These are phyloP conservation scores for Cephonodes hylas DNA, from an alignment of 2,888 invertebrate species.

Conservation along the genomic window DNA sequence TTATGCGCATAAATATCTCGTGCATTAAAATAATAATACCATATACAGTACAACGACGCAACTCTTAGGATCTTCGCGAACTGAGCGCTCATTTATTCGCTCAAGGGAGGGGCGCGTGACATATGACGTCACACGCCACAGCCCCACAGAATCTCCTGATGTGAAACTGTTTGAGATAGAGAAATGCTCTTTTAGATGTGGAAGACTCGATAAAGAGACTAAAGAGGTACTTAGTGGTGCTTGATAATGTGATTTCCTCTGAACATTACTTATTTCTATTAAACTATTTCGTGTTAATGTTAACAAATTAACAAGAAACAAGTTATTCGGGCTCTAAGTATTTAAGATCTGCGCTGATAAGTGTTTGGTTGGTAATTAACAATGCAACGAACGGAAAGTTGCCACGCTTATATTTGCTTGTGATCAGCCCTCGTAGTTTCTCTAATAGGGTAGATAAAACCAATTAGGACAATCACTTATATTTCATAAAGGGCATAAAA, in stretches of 20 bases:
- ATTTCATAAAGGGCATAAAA: too few relatives aligned
- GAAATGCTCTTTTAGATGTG: neutral
- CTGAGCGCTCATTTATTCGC: constrained; percentile 36
- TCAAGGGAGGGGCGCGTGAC: constrained; percentile 47
- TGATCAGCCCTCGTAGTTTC: neutral
- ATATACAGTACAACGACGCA: constrained; percentile 5
- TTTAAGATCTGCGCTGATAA: constrained; percentile 8
- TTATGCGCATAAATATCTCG: constrained; percentile 4
- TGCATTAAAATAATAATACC: constrained; percentile 10
- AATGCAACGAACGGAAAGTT: neutral
- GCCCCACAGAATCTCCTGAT: constrained; percentile 10
- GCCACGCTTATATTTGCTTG: neutral
- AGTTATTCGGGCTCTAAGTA: neutral
- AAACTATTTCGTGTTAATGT: neutral
- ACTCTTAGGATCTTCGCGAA: constrained; percentile 24
- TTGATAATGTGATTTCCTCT: too few relatives aligned
- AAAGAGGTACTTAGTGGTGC: too few relatives aligned
- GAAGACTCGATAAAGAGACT: too few relatives aligned
- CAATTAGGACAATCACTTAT: neutral
- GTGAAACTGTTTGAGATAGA: constrained; percentile 3
- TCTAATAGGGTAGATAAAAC: neutral
- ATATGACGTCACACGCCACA: constrained; percentile 47
- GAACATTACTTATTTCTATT: too few relatives aligned
- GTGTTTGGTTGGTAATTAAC: neutral
- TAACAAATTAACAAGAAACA: neutral